phyloP scores from a whole-genome alignment of 2,113 vertebrate species.

The Corythoichthys haematopterus region DNA sequence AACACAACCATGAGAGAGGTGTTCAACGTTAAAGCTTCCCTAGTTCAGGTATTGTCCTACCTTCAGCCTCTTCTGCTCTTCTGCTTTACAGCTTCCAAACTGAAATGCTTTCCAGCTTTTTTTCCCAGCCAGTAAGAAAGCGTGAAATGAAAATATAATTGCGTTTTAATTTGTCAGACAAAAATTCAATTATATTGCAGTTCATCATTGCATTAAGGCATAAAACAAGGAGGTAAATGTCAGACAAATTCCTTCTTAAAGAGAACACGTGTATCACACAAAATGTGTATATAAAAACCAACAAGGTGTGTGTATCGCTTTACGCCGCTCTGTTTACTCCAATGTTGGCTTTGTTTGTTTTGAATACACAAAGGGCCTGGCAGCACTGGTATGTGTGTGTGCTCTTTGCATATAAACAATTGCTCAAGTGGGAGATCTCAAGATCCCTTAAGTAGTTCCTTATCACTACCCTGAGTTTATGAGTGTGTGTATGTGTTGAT shows the following conservation, averaged over 20 bases:
- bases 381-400: constrained; percentile 14
- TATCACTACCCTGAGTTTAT: constrained; percentile 39
- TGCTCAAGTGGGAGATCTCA: constrained; percentile 44
- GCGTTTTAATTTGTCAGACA: constrained; percentile 69
- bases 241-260: constrained; percentile 15
- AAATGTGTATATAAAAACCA: constrained; percentile 5
- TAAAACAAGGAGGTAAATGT: constrained; percentile 29
- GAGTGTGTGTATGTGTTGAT: constrained; percentile 14
- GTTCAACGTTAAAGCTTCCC: constrained; percentile 25
- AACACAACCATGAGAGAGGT: constrained; percentile 22
- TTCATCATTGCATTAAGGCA: constrained; percentile 48
- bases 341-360: constrained; percentile 18
- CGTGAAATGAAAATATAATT: constrained; percentile 73
- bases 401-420: constrained; percentile 48
- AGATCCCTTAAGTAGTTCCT: constrained; percentile 55
- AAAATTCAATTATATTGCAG: constrained; percentile 37
- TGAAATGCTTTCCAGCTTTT: constrained; percentile 28
- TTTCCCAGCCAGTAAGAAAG: constrained; percentile 51
- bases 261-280: constrained; percentile 1
- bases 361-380: constrained; percentile 20
- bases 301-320: constrained; percentile 14
- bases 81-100: not conserved
- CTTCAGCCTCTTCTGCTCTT: constrained; percentile 3
- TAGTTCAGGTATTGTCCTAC: not conserved
- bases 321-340: constrained; percentile 20